Evolutionary conservation across 2,797 vertebrate species (phyloP).

Genomic region (Sebastes hubbsi): DNA sequence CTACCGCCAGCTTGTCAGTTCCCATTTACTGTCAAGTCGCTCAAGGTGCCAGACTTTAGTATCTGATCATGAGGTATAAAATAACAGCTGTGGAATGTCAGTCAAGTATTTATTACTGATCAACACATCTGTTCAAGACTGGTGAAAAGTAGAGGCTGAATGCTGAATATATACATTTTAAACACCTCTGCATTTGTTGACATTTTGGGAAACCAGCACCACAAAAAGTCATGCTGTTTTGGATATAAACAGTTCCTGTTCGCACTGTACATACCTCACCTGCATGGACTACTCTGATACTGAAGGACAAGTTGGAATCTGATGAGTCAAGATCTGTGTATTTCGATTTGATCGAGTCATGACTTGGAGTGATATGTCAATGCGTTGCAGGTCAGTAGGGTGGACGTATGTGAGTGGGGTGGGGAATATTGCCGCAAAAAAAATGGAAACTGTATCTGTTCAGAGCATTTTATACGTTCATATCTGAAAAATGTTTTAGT

Average conservation of each 20-base stretch:
- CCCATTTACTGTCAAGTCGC: not conserved
- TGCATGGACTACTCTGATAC: not conserved
- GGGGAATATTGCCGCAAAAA: not conserved
- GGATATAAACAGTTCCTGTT: not conserved
- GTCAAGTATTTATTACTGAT: not conserved
- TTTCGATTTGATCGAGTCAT: not conserved
- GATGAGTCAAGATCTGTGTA: not conserved
- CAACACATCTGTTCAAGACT: not conserved
- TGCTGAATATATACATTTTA: not conserved
- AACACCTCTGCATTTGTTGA: not conserved
- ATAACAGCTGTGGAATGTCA: not conserved
- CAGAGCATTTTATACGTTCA: not conserved
- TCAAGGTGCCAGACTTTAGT: not conserved
- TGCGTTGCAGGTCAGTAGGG: not conserved
- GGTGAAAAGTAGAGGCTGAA: not conserved
- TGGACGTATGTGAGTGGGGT: not conserved
- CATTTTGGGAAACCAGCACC: not conserved
- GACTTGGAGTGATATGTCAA: not conserved
- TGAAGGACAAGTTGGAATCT: not conserved
- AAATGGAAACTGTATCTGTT: not conserved
- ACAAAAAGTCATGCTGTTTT: not conserved
- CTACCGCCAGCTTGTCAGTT: not conserved
- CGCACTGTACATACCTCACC: not conserved
- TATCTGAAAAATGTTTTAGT: not conserved
- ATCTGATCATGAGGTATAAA: not conserved